phyloP scores from a whole-genome alignment of 2,113 vertebrate genomes.

The Panthera leo region DNA sequence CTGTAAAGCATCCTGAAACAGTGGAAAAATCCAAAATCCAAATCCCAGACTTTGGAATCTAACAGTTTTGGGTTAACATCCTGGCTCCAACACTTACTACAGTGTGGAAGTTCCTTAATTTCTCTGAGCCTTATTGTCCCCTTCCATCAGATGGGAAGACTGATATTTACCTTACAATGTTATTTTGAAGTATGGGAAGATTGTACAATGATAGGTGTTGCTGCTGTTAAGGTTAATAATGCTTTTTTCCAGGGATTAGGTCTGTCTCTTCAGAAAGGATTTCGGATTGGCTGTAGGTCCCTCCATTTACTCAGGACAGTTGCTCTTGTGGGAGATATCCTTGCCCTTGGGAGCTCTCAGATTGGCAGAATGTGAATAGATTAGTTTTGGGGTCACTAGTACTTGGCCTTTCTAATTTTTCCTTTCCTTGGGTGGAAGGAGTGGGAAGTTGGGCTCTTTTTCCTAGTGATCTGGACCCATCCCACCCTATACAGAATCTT shows the following conservation, averaged over 20 bases:
- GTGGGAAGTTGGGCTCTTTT: background rate
- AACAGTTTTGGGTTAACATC: background rate
- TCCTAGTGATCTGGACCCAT: background rate
- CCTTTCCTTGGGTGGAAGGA: background rate
- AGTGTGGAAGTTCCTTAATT: background rate
- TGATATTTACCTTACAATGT: background rate
- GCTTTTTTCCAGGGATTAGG: background rate
- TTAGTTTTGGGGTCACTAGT: background rate
- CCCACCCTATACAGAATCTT: background rate
- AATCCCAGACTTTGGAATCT: background rate
- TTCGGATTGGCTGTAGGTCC: background rate
- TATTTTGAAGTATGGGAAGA: background rate
- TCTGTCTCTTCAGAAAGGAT: background rate
- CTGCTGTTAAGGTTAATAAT: background rate
- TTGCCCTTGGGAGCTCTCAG: background rate
- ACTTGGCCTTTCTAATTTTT: constrained; percentile 15
- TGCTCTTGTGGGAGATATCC: background rate
- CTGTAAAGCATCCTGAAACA: background rate
- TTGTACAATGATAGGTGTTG: background rate
- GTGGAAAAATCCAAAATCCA: background rate
- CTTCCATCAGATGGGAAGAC: background rate
- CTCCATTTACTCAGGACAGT: constrained; percentile 5
- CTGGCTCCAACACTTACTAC: background rate
- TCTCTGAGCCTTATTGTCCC: background rate
- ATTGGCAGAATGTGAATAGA: background rate